Percentiles rank a stretch among this genome's conserved stretches.
Evolutionary conservation across 2,113 vertebrate genomes (phyloP).

Genomic region (Tautogolabrus adspersus): DNA sequence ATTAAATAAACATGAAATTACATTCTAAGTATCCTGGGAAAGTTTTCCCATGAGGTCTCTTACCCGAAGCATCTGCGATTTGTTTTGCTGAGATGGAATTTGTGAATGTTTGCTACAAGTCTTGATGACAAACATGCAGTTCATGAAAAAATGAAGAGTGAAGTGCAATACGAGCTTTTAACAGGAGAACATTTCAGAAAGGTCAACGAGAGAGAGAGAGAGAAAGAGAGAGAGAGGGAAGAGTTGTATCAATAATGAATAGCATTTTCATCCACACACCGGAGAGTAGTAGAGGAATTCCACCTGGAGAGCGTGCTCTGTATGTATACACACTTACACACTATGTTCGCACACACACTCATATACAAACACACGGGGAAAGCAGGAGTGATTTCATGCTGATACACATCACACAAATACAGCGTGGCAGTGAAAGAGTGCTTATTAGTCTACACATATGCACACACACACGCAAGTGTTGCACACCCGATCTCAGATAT

Average conservation of each 20-base stretch:
- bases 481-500: slow-evolving; percentile 28
- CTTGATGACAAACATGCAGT: slow-evolving; percentile 59
- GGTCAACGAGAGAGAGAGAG: slow-evolving; percentile 63
- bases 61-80: slow-evolving; percentile 48
- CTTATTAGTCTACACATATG: neutral
- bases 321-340: slow-evolving; percentile 18
- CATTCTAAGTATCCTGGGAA: slow-evolving; percentile 21
- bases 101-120: slow-evolving; percentile 59
- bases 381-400: neutral
- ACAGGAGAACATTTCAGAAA: slow-evolving; percentile 61
- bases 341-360: neutral
- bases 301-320: slow-evolving; percentile 49
- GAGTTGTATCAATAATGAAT: slow-evolving; percentile 77
- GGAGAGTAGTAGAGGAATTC: slow-evolving; percentile 55
- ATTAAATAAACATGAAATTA: slow-evolving; percentile 37
- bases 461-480: neutral
- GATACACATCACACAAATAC: slow-evolving; percentile 1
- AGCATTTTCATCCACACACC: slow-evolving; percentile 54
- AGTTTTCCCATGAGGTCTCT: slow-evolving; percentile 45
- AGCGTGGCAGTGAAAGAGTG: neutral
- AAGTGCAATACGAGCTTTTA: slow-evolving; percentile 77
- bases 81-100: slow-evolving; percentile 59
- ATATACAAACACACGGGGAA: neutral
- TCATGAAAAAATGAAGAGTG: slow-evolving; percentile 78
- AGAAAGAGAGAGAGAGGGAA: slow-evolving; percentile 30